Evolutionary conservation across 2,888 invertebrate genomes (phyloP).

Genomic region (Drosophila acutilabella): DNA sequence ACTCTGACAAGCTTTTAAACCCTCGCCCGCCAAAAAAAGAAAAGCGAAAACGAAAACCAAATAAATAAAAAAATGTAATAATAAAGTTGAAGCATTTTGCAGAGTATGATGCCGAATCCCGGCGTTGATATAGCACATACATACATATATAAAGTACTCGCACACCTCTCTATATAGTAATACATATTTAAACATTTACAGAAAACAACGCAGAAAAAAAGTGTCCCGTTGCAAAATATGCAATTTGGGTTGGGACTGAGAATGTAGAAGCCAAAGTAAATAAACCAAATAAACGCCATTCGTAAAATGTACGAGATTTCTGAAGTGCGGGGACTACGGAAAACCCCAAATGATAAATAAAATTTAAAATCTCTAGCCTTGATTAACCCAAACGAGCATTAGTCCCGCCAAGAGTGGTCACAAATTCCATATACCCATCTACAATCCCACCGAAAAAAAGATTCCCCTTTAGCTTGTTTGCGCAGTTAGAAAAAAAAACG

Average conservation of each 20-base stretch:
- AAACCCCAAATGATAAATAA: constrained; percentile 72
- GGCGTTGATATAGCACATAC: constrained; percentile 50
- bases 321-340: background rate
- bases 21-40: constrained; percentile 32
- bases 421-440: constrained; percentile 29
- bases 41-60: constrained; percentile 24
- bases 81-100: constrained; percentile 75
- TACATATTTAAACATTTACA: constrained; percentile 72
- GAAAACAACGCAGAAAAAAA: constrained; percentile 41
- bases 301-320: constrained; percentile 21
- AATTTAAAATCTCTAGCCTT: constrained; percentile 76
- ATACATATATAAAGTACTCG: constrained; percentile 25
- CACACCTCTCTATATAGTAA: constrained; percentile 54
- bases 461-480: constrained; percentile 22
- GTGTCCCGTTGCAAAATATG: constrained; percentile 76
- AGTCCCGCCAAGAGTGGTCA: constrained; percentile 41
- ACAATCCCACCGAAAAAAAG: constrained; percentile 6
- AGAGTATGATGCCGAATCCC: constrained; percentile 37
- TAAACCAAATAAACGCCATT: constrained; percentile 65
- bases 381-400: constrained; percentile 76
- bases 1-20: constrained; percentile 53
- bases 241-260: constrained; percentile 37
- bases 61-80: constrained; percentile 69
- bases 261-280: constrained; percentile 44
- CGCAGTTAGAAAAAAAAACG: constrained; percentile 22